phyloP scores from a whole-genome alignment of 1,140 invertebrate species.

The Drosophila micromelanica region DNA sequence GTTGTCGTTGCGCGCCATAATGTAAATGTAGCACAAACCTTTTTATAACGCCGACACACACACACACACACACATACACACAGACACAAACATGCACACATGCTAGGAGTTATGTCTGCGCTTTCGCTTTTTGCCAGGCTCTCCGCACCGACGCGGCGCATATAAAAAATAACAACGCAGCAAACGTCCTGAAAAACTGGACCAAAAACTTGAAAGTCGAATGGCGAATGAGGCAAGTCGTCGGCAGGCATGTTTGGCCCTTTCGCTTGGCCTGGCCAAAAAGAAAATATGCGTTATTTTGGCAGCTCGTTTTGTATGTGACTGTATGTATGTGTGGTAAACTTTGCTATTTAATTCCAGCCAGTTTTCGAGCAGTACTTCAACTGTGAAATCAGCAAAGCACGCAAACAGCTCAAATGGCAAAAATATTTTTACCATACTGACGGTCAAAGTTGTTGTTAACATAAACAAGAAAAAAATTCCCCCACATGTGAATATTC shows the following conservation, averaged over 20 bases:
- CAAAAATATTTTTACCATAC: slow-evolving; percentile 43
- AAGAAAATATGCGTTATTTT: slow-evolving; percentile 67
- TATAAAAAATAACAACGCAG: slow-evolving; percentile 58
- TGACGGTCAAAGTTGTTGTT: slow-evolving; percentile 55
- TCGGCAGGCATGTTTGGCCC: slow-evolving; percentile 28
- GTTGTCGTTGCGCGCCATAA: slow-evolving; percentile 73
- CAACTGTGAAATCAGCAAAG: slow-evolving; percentile 75
- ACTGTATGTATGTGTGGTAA: slow-evolving; percentile 25
- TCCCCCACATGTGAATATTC: slow-evolving; percentile 11
- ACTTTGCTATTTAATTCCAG: slow-evolving; percentile 72
- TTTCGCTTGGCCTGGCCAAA: slow-evolving; percentile 36
- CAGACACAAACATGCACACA: slow-evolving; percentile 37
- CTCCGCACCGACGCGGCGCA: slow-evolving; percentile 42
- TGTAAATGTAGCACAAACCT: slow-evolving; percentile 83
- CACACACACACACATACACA: slow-evolving; percentile 59
- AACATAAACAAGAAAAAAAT: slow-evolving; percentile 30
- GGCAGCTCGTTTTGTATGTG: slow-evolving; percentile 34
- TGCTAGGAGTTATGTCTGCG: slow-evolving; percentile 71
- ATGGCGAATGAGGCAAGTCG: slow-evolving; percentile 43
- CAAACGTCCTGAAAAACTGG: slow-evolving; percentile 64
- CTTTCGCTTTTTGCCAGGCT: slow-evolving; percentile 69
- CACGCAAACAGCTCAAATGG: slow-evolving; percentile 50
- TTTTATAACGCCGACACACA: slow-evolving; percentile 38
- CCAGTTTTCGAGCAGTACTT: slow-evolving; percentile 71
- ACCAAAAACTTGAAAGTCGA: slow-evolving; percentile 59